Conservation (phyloP, 2,113 vertebrate genomes). For the Macroglossus sobrinus region DNA sequence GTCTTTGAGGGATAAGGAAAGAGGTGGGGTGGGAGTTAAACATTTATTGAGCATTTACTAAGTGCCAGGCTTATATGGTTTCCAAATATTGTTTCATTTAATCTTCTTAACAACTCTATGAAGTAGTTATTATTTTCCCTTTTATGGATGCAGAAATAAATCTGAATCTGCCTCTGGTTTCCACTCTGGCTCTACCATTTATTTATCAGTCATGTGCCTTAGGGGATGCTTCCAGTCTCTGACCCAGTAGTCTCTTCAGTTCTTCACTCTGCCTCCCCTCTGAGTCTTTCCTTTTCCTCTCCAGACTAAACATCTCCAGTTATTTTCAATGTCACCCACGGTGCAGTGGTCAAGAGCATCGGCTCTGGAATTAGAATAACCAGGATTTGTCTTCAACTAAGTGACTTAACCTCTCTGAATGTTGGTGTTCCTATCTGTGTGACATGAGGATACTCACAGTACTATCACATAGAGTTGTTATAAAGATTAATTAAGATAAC, state of each 20-base stretch:
- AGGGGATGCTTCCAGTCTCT: not conserved
- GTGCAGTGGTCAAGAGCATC: not conserved
- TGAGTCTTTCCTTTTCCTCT: not conserved
- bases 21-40: not conserved
- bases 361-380: not conserved
- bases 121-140: not conserved
- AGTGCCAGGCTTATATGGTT: not conserved
- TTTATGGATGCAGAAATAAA: not conserved
- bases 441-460: not conserved
- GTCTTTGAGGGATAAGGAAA: not conserved
- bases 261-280: not conserved
- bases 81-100: conserved; percentile 35
- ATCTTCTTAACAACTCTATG: not conserved
- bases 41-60: not conserved
- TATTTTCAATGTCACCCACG: not conserved
- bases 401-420: not conserved
- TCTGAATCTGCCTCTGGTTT: not conserved
- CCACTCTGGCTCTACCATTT: not conserved
- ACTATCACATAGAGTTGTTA: not conserved
- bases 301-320: not conserved
- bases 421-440: not conserved
- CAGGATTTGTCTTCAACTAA: not conserved
- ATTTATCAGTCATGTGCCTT: not conserved
- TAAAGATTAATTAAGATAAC: not conserved
- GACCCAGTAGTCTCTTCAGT: not conserved